Base-by-base conservation (phyloP, 2,888 invertebrate species). In the Aleiodes testaceus region DNA sequence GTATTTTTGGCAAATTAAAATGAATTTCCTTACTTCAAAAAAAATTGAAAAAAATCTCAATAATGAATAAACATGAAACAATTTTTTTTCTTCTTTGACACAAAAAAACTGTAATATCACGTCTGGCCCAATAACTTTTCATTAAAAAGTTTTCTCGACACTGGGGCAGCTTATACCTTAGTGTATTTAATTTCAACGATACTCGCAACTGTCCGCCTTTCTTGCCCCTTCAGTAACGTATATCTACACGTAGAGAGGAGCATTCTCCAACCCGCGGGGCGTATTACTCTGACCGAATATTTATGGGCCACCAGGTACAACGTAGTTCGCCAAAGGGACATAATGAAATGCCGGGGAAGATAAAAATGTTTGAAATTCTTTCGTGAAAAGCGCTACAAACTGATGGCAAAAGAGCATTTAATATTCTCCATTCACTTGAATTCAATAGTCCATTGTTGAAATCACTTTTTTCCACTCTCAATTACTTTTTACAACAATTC, bases 161-260 rank as follows among this genome's bases (percentile, higher is more conserved):
- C 72, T 70, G 66, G 65, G 67, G 73, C 59, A 64, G 69, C 71
- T 74, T 55, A 42, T 59, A 59, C 63, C 45, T 45, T 63, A 67
- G 47, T 72, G 72, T 76, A 74, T 77, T 78, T 78, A 78, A 79
- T 79, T 78, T 79, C 75, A 45, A 74, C 72, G 75, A 77, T 78
- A 78, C 74, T 75, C 66, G 63, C 75, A 65, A 73, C 71, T 66
- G 64, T 69, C 44, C 22, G 47, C 71, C 36, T 66, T 67, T 26
- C 44, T 53, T 50, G 26, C 61, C 66, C 71, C 69, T 63, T 55
- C 64, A 45, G 61, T 70, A 64, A 59, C 14, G n/a, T 50, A 47
- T 52, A 65, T 73, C 69, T 67, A 67, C 52, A 69, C 59, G 49
- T 66, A 66, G 36, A 36, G 45, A 63, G 20, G 22, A 44, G 22